These are phyloP conservation scores for Cladorhizidae sp. DNA, from an alignment of 37 sponge, comb jelly and placozoan genomes.

Conservation along the genomic window DNA sequence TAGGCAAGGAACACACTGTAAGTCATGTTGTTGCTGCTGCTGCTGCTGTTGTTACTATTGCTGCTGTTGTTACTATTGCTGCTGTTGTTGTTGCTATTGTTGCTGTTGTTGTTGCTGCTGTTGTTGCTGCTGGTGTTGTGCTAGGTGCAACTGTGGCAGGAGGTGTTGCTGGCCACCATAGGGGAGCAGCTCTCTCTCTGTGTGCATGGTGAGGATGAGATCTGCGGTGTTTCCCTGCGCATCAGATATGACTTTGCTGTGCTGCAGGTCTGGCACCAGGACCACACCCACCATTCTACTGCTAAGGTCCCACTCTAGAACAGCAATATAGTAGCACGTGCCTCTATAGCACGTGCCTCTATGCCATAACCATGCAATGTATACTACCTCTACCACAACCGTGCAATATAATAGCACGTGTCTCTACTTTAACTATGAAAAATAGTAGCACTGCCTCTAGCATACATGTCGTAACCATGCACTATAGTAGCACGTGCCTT, in stretches of 20 bases:
- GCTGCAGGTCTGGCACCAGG: conserved; percentile 71
- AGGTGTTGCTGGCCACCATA: conserved; percentile 65
- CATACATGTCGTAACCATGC: too few species aligned
- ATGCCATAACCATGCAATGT: too few species aligned
- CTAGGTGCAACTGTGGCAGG: conserved; percentile 62
- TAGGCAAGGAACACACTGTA: conserved; percentile 60
- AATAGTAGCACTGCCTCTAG: too few species aligned
- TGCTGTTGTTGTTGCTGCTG: conserved; percentile 14
- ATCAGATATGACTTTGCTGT: conserved; percentile 31
- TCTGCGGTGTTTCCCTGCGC: conserved; percentile 70
- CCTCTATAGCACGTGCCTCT: too few species aligned
- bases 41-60: not conserved
- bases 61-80: not conserved
- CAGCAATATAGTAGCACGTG: too few species aligned
- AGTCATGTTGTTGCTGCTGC: not conserved
- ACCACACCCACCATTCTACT: conserved; percentile 16
- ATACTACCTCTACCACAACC: too few species aligned
- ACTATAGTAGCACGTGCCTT: too few species aligned
- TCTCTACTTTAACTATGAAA: too few species aligned
- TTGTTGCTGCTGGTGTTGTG: not conserved
- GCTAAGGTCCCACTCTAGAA: conserved; percentile 14
- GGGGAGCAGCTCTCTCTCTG: conserved; percentile 72
- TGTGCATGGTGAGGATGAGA: conserved; percentile 49
- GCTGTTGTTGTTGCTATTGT: conserved; percentile 31
- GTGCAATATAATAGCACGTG: too few species aligned